phyloP scores from a whole-genome alignment of 2,113 vertebrate species.

The Brachionichthys hirsutus region DNA sequence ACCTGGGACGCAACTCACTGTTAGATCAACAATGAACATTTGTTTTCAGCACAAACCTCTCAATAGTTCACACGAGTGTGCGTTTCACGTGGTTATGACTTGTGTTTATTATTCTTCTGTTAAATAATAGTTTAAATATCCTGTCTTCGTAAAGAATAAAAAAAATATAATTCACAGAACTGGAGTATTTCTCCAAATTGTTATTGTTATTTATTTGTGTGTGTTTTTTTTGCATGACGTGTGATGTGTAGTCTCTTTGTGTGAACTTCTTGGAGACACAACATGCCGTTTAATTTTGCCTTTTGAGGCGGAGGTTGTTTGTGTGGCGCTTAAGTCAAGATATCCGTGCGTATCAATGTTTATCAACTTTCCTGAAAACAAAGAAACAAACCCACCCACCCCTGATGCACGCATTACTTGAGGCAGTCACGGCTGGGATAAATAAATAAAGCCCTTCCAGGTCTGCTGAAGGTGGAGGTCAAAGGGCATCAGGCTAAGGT shows the following conservation, averaged over 20 bases:
- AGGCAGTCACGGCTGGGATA: slow-evolving; percentile 30
- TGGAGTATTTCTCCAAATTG: too few relatives aligned
- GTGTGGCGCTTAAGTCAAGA: neutral
- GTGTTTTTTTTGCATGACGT: neutral
- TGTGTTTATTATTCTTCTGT: neutral
- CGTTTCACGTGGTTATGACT: too few relatives aligned
- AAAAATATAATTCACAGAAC: too few relatives aligned
- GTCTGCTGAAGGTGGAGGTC: slow-evolving; percentile 40
- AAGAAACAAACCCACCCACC: neutral
- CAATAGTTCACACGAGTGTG: neutral
- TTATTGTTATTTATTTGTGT: too few relatives aligned
- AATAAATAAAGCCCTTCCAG: slow-evolving; percentile 27
- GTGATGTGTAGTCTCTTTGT: neutral
- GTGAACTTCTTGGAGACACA: too few relatives aligned
- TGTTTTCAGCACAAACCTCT: neutral
- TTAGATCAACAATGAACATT: neutral
- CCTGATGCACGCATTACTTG: slow-evolving; percentile 16
- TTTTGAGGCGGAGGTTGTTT: too few relatives aligned
- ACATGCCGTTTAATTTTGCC: too few relatives aligned
- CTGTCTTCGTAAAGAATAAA: neutral
- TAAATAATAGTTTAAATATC: neutral
- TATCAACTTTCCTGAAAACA: neutral
- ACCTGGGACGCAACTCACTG: slow-evolving; percentile 10
- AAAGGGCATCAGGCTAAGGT: slow-evolving; percentile 42
- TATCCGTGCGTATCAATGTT: neutral